These are phyloP conservation scores for Dreissena polymorpha DNA, from an alignment of 1,140 invertebrate genomes.

Conservation along the genomic window DNA sequence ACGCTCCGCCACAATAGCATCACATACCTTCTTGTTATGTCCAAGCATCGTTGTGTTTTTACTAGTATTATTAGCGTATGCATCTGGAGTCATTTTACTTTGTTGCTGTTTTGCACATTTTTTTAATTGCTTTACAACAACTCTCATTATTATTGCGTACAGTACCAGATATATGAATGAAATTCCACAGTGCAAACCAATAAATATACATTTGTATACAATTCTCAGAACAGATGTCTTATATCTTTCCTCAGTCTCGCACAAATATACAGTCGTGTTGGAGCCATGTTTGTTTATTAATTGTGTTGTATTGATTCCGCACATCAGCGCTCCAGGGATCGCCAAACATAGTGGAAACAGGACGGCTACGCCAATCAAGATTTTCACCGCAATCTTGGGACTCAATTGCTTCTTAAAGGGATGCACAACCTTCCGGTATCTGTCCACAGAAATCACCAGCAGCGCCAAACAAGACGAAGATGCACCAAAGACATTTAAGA, in stretches of 20 bases:
- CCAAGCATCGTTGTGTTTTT: too few relatives aligned
- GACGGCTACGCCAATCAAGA: conserved; percentile 17
- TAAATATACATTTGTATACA: conserved; percentile 34
- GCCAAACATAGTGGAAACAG: conserved; percentile 22
- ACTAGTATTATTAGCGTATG: too few relatives aligned
- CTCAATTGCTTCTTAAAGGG: conserved; percentile 48
- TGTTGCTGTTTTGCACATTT: too few relatives aligned
- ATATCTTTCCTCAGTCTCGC: conserved; percentile 37
- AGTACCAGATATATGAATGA: too few relatives aligned
- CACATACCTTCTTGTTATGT: too few relatives aligned
- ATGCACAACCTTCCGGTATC: conserved; percentile 33
- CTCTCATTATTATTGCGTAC: too few relatives aligned
- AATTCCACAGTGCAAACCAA: neutral
- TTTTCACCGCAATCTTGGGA: conserved; percentile 16
- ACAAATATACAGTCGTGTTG: conserved; percentile 18
- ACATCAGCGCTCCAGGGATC: conserved; percentile 37
- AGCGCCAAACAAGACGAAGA: conserved; percentile 15
- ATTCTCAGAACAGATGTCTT: neutral
- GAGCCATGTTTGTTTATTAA: conserved; percentile 15
- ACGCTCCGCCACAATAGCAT: too few relatives aligned
- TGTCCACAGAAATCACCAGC: conserved; percentile 39
- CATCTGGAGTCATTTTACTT: too few relatives aligned
- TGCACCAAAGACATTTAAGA: conserved; percentile 39
- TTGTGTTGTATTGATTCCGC: conserved; percentile 9
- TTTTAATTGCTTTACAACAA: too few relatives aligned